Percentiles rank a stretch among this genome's conserved stretches.
Conservation (phyloP, 2,888 invertebrate species). For the Clistopyga incitator region DNA sequence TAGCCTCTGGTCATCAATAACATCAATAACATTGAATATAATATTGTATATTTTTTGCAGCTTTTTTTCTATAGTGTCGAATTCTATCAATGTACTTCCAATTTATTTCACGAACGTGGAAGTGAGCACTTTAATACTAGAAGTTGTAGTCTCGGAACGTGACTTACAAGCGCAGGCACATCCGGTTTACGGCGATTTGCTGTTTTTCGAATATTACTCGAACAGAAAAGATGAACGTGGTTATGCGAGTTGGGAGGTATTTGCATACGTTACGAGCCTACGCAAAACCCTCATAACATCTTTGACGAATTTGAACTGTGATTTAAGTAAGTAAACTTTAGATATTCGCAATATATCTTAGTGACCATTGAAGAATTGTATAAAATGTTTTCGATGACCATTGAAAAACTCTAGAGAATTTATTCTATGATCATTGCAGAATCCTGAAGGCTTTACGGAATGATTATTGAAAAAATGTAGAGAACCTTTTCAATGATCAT, state of each 20-base stretch:
- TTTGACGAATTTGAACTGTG: conserved; percentile 72
- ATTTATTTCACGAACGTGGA: conserved; percentile 57
- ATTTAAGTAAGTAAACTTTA: conserved; percentile 68
- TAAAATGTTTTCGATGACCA: too few species aligned
- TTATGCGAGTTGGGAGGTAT: conserved; percentile 63
- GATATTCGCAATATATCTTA: background rate
- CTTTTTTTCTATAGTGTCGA: conserved; percentile 73
- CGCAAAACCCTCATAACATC: conserved; percentile 68
- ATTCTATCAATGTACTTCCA: conserved; percentile 66
- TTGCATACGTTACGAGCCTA: conserved; percentile 75
- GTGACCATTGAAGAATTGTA: too few species aligned
- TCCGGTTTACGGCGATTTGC: conserved; percentile 78
- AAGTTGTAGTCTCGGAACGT: conserved; percentile 74
- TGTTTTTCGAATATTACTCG: conserved; percentile 75
- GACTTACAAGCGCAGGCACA: conserved; percentile 69
- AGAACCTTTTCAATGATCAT: too few species aligned
- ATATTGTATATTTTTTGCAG: conserved; percentile 36
- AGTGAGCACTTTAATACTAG: conserved; percentile 73
- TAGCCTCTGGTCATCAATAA: background rate
- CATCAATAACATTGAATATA: background rate
- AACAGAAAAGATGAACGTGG: conserved; percentile 45
- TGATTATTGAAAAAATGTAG: too few species aligned
- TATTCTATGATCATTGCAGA: too few species aligned
- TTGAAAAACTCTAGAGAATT: too few species aligned
- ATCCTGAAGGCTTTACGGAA: too few species aligned